Evolutionary conservation across 2,113 vertebrate genomes (phyloP).

Genomic region (Morone saxatilis): DNA sequence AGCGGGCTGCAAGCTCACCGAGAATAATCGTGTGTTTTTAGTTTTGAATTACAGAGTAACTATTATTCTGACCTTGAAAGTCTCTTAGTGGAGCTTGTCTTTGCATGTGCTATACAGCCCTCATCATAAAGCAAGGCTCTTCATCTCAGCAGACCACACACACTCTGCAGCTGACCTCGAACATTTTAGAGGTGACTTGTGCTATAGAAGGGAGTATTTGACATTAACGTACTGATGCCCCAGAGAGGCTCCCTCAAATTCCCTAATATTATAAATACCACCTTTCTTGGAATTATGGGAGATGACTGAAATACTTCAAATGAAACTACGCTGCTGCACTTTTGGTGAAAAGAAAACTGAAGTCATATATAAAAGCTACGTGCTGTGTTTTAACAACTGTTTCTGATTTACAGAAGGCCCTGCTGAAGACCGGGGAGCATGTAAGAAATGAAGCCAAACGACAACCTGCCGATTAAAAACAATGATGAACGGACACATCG

Average conservation of each 20-base stretch:
- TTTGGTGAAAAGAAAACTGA: slow-evolving; percentile 30
- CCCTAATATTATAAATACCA: slow-evolving; percentile 41
- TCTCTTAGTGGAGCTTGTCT: slow-evolving; percentile 26
- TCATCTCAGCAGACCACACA: slow-evolving; percentile 66
- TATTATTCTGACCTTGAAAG: slow-evolving; percentile 70
- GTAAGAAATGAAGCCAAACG: slow-evolving; percentile 48
- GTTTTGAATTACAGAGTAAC: slow-evolving; percentile 69
- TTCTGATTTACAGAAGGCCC: slow-evolving; percentile 67
- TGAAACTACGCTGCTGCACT: slow-evolving; percentile 1
- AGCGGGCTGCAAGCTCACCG: slow-evolving; percentile 30
- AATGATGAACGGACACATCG: slow-evolving; percentile 11
- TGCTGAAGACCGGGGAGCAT: slow-evolving; percentile 2
- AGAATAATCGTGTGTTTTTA: slow-evolving; percentile 66
- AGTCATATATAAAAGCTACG: not conserved
- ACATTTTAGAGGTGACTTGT: slow-evolving; percentile 26
- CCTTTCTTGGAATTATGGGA: not conserved
- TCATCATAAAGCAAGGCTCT: slow-evolving; percentile 30
- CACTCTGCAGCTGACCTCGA: slow-evolving; percentile 51
- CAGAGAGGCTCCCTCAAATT: slow-evolving; percentile 23
- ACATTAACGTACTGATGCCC: slow-evolving; percentile 22
- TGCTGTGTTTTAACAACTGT: slow-evolving; percentile 60
- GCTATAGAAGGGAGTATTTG: slow-evolving; percentile 14
- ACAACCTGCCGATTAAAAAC: slow-evolving; percentile 30
- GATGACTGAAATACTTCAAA: slow-evolving; percentile 51
- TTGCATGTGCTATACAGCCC: slow-evolving; percentile 40